Evolutionary conservation across 2,888 invertebrate species (phyloP).

Genomic region (Parnassius smintheus): DNA sequence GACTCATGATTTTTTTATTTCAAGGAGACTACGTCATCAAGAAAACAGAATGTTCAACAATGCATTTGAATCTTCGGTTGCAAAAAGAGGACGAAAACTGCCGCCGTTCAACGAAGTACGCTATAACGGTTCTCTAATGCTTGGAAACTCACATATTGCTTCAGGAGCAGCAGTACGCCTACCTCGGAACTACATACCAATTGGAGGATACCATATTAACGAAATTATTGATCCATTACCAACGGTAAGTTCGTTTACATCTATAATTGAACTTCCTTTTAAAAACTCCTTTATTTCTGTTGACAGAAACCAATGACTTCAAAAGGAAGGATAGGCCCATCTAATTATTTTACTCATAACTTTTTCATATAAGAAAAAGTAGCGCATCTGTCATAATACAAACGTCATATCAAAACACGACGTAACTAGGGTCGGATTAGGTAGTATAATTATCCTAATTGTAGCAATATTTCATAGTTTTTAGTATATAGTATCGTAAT

Average conservation of each 20-base stretch:
- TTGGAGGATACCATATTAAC: slow-evolving; percentile 60
- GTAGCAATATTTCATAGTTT: no score
- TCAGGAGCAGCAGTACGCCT: slow-evolving; percentile 41
- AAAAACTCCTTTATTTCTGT: no score
- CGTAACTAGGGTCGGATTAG: no score
- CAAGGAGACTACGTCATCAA: slow-evolving; percentile 16
- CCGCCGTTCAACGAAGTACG: slow-evolving; percentile 37
- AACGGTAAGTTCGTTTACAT: not conserved
- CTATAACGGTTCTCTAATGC: slow-evolving; percentile 44
- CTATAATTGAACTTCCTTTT: no score
- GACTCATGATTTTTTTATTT: not conserved
- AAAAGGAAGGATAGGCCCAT: no score
- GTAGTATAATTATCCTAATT: no score
- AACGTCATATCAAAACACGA: no score
- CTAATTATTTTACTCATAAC: no score
- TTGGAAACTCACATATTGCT: slow-evolving; percentile 43
- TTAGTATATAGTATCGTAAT: no score
- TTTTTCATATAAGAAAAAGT: no score
- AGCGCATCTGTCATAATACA: no score
- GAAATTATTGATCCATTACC: slow-evolving; percentile 46
- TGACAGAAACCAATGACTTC: no score
- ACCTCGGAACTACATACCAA: slow-evolving; percentile 52
- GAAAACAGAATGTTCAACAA: slow-evolving; percentile 28
- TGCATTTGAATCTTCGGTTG: slow-evolving; percentile 28
- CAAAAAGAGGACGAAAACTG: slow-evolving; percentile 35